Conservation (phyloP, 2,113 vertebrate species). For the Sitta europaea region DNA sequence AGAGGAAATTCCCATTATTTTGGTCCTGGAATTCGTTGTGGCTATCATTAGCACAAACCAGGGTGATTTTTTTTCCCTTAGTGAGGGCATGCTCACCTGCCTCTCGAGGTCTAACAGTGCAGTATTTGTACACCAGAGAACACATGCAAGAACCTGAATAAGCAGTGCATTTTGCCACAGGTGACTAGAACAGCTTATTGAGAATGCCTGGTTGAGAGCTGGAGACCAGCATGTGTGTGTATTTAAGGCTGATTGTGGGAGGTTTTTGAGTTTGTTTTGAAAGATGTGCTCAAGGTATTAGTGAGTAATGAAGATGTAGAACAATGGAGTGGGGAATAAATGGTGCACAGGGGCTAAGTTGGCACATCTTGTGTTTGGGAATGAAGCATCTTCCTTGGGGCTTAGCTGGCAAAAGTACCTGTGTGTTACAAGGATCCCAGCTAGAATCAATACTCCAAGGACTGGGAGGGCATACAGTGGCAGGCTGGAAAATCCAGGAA, state of each 20-base stretch:
- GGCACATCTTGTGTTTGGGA: not conserved
- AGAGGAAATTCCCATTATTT: conserved; percentile 53
- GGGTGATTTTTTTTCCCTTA: not conserved
- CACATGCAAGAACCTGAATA: not conserved
- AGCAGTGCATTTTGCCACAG: not conserved
- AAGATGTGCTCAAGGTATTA: not conserved
- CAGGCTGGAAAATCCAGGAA: not conserved
- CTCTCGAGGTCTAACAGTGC: not conserved
- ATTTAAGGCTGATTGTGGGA: not conserved
- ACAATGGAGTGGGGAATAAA: not conserved
- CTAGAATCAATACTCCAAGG: not conserved
- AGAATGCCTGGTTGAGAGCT: not conserved
- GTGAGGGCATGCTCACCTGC: not conserved
- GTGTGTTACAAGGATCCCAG: not conserved
- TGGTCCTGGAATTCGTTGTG: not conserved
- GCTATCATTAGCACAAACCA: not conserved
- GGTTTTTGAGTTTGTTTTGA: not conserved
- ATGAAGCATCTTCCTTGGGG: not conserved
- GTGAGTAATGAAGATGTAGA: not conserved
- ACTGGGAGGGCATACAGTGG: not conserved
- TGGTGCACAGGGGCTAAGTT: not conserved
- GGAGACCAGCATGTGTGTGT: not conserved
- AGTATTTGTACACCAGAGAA: not conserved
- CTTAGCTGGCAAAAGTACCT: not conserved
- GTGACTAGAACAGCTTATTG: not conserved